These are phyloP conservation scores for Diorhabda sublineata DNA, from an alignment of 1,140 invertebrate genomes.

Conservation along the genomic window DNA sequence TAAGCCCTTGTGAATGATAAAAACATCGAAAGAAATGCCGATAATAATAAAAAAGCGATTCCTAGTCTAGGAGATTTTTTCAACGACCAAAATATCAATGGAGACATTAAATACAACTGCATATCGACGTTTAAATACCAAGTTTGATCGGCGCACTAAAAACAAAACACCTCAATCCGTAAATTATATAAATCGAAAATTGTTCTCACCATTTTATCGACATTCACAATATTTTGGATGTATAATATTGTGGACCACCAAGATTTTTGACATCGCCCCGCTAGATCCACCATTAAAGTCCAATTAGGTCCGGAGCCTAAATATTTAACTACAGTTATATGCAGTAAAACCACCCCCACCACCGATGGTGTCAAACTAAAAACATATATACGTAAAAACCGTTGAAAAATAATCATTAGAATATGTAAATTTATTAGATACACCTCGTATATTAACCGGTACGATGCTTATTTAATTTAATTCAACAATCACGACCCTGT, in stretches of 20 bases:
- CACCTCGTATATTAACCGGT: no score
- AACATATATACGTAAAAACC: slow-evolving; percentile 26
- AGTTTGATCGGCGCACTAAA: slow-evolving; percentile 21
- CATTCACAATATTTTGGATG: slow-evolving; percentile 51
- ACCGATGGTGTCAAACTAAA: slow-evolving; percentile 57
- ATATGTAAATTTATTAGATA: no score
- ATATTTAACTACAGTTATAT: slow-evolving; percentile 51
- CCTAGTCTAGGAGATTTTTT: no score
- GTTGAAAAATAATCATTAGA: no score
- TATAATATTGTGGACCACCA: slow-evolving; percentile 55
- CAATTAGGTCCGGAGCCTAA: slow-evolving; percentile 55
- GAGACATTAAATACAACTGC: slow-evolving; percentile 18
- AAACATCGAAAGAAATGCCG: no score
- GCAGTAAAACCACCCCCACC: slow-evolving; percentile 52
- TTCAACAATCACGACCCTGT: no score
- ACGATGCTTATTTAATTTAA: no score
- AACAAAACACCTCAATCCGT: not conserved
- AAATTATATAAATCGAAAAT: no score
- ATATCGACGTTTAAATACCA: slow-evolving; percentile 19
- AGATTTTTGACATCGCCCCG: slow-evolving; percentile 43
- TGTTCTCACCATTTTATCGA: slow-evolving; percentile 18
- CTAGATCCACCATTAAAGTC: slow-evolving; percentile 35
- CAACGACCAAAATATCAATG: slow-evolving; percentile 7
- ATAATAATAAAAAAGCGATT: no score
- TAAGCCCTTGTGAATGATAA: no score